Base-by-base conservation (phyloP, 1,140 invertebrate genomes). In the Holotrichia oblita region DNA sequence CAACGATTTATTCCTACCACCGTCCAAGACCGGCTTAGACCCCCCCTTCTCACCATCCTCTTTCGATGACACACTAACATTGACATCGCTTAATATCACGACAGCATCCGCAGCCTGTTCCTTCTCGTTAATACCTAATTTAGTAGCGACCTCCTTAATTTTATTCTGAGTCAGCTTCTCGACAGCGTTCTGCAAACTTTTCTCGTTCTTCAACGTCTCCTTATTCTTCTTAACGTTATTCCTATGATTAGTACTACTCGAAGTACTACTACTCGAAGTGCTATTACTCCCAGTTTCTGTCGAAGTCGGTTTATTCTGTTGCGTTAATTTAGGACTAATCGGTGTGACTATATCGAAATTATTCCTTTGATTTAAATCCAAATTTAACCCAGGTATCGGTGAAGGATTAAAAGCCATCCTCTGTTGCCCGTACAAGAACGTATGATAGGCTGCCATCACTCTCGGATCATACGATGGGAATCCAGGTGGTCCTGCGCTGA, bases 401-500 rank as follows among this genome's bases (percentile, higher is more conserved):
- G 75, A 74, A 17, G 79, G 79, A 10, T 17, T 34, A 82, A 80
- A 84, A 17, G 59, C 80, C 78, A 81, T 84, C 75, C 78, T 83
- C 82, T 80, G 84, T 81, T 80, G 84, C 76, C 79, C 81, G 41
- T 83, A 83, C 55, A 83, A 81, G 7, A 83, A 79, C 75, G 81
- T 83, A 40, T 85, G 82, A 79, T 84, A 85, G 27, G 85, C 83
- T 10, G 84, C 85, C 85, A 87, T 84, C 40, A 85, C 81, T 22
- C 84, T 61, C 2, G 85, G 84, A 82, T 87, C 85, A 75, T 86
- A 85, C 6, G 82, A 59, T 0, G 87, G 85, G 77, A 88, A 90
- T 4, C 86, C 86, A 0, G 87, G 84, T 3, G 87, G 85, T 27
- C 61, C 61, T 4, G 86, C 85, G 0, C 88, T 83, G 59, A 87